A percentile compares a stretch with the other conserved stretches of the same genome.
Evolutionary conservation across 2,113 vertebrate genomes (phyloP).

Genomic region (Corythoichthys haematopterus): DNA sequence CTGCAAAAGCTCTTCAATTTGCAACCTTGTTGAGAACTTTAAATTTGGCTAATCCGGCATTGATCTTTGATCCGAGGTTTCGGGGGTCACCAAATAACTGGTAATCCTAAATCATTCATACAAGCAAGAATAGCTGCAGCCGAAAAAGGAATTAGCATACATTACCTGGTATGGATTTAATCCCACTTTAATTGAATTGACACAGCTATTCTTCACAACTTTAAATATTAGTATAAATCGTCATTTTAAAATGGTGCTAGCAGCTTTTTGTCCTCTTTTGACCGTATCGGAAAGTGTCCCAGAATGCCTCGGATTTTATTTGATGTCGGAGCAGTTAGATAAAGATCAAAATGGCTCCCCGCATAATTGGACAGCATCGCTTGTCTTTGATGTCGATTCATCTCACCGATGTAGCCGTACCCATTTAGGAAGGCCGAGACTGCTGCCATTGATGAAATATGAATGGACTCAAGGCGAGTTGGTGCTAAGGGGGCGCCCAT

Average conservation of each 20-base stretch:
- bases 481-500: constrained; percentile 32
- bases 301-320: constrained; percentile 43
- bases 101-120: constrained; percentile 35
- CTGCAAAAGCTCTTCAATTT: no score
- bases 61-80: constrained; percentile 16
- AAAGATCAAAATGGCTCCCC: constrained; percentile 48
- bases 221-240: constrained; percentile 19
- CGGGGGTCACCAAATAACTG: neutral
- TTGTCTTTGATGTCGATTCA: constrained; percentile 57
- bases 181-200: neutral
- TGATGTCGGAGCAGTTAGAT: constrained; percentile 58
- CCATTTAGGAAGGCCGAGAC: constrained; percentile 9
- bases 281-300: constrained; percentile 36
- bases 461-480: constrained; percentile 45
- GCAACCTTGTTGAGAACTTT: constrained; percentile 11
- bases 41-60: constrained; percentile 10
- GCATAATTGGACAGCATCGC: constrained; percentile 60
- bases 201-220: neutral
- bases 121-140: constrained; percentile 14
- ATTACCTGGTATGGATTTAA: neutral
- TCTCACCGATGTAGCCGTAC: constrained; percentile 10
- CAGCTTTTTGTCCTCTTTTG: constrained; percentile 32
- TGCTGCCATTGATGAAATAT: constrained; percentile 62
- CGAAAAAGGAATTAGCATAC: constrained; percentile 4
- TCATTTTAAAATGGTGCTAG: constrained; percentile 41